These are phyloP conservation scores for Baccha elongata DNA, from an alignment of 2,888 invertebrate species.

Conservation along the genomic window DNA sequence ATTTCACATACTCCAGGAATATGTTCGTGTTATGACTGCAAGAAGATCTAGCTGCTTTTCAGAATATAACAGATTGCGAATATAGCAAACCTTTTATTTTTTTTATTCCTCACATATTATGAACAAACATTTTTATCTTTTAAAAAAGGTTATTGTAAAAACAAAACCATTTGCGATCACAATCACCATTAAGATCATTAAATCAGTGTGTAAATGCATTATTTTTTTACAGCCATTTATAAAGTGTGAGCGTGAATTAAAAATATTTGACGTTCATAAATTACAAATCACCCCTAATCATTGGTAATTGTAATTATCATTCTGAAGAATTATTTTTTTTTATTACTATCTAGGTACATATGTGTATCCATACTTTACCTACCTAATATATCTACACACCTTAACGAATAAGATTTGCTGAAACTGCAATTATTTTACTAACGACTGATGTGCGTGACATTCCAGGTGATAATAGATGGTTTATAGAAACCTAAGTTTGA, in stretches of 20 bases:
- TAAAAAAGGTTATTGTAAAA: not conserved
- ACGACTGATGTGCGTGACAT: not conserved
- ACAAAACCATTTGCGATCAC: not conserved
- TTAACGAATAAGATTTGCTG: not conserved
- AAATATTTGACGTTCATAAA: constrained; percentile 44
- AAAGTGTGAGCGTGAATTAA: constrained; percentile 53
- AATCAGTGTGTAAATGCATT: constrained; percentile 30
- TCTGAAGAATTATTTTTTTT: not conserved
- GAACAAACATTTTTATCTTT: too few relatives aligned
- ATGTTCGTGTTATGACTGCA: too few relatives aligned
- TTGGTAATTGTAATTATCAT: constrained; percentile 11
- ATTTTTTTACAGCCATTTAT: constrained; percentile 35
- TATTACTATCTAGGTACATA: not conserved
- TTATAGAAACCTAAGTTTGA: not conserved
- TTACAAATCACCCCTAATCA: constrained; percentile 34
- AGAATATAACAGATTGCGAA: too few relatives aligned
- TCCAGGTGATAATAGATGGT: not conserved
- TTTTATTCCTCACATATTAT: too few relatives aligned
- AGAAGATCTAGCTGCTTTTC: too few relatives aligned
- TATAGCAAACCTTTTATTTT: too few relatives aligned
- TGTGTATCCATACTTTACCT: too few relatives aligned
- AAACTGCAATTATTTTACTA: not conserved
- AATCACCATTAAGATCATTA: not conserved
- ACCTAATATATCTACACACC: too few relatives aligned
- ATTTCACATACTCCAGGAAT: too few relatives aligned